phyloP scores from a whole-genome alignment of 2,888 invertebrate genomes.

The Macrosiphum euphorbiae region DNA sequence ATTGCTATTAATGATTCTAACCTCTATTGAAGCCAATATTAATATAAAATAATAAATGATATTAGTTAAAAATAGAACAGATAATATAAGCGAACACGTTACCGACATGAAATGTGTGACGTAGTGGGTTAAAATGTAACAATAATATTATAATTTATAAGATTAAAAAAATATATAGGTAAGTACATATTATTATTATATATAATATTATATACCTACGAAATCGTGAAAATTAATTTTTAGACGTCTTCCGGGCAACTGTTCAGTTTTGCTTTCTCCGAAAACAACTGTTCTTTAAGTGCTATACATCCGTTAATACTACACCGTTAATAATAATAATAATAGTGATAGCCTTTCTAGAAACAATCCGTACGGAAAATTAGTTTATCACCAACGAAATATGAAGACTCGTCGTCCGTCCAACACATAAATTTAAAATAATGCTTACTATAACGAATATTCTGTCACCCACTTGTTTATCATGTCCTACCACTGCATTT shows the following conservation, averaged over 20 bases:
- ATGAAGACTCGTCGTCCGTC: neutral
- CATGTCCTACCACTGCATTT: neutral
- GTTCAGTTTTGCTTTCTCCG: constrained; percentile 47
- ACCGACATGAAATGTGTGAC: neutral
- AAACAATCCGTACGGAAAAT: neutral
- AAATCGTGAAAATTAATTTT: constrained; percentile 29
- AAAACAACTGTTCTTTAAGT: constrained; percentile 44
- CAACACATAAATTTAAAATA: neutral
- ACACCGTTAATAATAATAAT: constrained; percentile 15
- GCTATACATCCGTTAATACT: constrained; percentile 27
- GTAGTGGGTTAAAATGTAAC: neutral
- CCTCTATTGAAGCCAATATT: neutral
- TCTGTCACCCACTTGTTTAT: neutral
- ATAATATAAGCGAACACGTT: neutral
- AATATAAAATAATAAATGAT: neutral
- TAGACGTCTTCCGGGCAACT: constrained; percentile 25
- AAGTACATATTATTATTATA: neutral
- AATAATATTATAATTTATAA: neutral
- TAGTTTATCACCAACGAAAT: neutral
- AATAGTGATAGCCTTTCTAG: neutral
- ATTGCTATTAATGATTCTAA: neutral
- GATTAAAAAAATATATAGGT: neutral
- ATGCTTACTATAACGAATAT: neutral
- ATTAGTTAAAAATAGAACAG: neutral
- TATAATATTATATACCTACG: neutral